Evolutionary conservation across 2,113 vertebrate species (phyloP).

Genomic region (Hemichromis elongatus): DNA sequence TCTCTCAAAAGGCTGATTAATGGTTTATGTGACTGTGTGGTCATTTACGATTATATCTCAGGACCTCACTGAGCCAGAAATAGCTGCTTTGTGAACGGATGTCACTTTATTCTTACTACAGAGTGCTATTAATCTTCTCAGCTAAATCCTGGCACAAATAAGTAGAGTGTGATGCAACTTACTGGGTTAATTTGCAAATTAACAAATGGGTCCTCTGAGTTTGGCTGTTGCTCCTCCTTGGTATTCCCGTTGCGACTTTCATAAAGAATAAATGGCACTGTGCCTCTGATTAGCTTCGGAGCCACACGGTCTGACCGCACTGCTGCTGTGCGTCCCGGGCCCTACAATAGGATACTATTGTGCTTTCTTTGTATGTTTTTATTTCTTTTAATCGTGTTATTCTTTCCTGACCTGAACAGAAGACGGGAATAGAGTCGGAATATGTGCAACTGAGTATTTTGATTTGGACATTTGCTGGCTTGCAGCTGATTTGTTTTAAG

Average conservation of each 20-base stretch:
- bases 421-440: not conserved
- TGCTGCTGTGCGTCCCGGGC: conserved; percentile 5
- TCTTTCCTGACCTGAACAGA: conserved; percentile 38
- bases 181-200: not conserved
- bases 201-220: not conserved
- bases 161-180: not conserved
- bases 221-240: not conserved
- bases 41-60: not conserved
- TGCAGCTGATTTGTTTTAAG: conserved; percentile 43
- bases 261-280: conserved; percentile 13
- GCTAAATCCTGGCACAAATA: not conserved
- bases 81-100: not conserved
- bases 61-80: not conserved
- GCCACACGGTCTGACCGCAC: conserved; percentile 63
- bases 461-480: conserved; percentile 31
- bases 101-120: not conserved
- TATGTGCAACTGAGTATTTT: conserved; percentile 25
- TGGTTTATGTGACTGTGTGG: not conserved
- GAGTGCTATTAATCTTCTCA: not conserved
- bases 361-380: conserved; percentile 43
- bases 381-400: conserved; percentile 57
- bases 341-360: conserved; percentile 36
- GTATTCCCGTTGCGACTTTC: not conserved
- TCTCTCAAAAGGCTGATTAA: not conserved
- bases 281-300: conserved; percentile 46